Evolutionary conservation across 2,888 invertebrate species (phyloP), one percentile per base, ranked within the genome.

Genomic region (Plagiodera versicolora): DNA sequence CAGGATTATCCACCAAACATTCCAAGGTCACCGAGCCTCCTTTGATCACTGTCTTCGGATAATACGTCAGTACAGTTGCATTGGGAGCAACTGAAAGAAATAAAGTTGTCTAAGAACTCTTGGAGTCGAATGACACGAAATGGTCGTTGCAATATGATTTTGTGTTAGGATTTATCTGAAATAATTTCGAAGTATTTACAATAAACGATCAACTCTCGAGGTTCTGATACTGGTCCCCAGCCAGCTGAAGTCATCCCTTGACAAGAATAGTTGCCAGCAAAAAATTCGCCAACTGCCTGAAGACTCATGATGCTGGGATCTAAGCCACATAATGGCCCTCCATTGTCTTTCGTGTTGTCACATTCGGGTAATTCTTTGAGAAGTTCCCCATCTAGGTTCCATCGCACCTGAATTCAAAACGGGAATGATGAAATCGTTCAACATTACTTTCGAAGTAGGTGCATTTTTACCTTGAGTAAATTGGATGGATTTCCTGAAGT

Each of bases 221-320:
- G 88, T 39, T 86, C 84, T 30, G 94, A 94, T 68, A 87, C 84
- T 35, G 87, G 86, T 45, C 95, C 95, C 92, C 94, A 94, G 8
- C 94, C 94, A 9, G 94, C 95, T 11, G 87, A 85, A 81, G 95
- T 96, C 78, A 87, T 89, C 14, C 95, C 96, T 74, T 90, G 89
- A 78, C 97, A 97, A 0, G 95, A 92, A 81, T 95, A 97, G 81
- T 95, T 95, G 20, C 95, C 96, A 72, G 95, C 92, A 80, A 95
- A 95, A 58, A 89, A 89, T 76, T 94, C 88, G 3, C 89, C 90
- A n/a, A 95, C 92, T 68, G 89, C 89, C 72, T 93, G 91, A 24
- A 95, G 84, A 30, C 93, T 83, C 73, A 95, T 82, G 82, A 92
- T 90, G 68, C 91, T 92, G 0, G 94, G 94, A 77, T 94, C 93